Evolutionary conservation across 2,113 vertebrate genomes (phyloP).

Genomic region (Python bivittatus): DNA sequence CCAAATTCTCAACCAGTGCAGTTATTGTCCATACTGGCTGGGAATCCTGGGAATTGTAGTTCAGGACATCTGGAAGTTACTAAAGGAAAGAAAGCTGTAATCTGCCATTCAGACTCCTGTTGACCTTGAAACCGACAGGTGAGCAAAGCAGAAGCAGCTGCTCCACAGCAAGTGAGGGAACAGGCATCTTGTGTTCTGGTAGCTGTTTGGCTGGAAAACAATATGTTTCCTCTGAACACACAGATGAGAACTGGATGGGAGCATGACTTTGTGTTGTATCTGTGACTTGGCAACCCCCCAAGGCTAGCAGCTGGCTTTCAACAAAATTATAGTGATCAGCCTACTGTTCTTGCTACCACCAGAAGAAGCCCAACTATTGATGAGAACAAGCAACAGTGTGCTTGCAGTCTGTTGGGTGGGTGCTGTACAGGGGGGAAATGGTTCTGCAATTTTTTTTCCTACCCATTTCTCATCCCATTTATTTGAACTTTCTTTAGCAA

Average conservation of each 20-base stretch:
- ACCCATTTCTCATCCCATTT: not conserved
- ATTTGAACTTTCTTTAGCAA: not conserved
- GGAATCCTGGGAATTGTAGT: not conserved
- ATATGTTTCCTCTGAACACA: conserved; percentile 12
- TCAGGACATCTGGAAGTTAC: not conserved
- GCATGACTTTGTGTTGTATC: not conserved
- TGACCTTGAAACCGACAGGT: not conserved
- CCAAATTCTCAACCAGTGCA: not conserved
- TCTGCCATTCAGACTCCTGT: not conserved
- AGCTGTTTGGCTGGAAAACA: not conserved
- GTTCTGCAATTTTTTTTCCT: not conserved
- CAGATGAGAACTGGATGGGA: conserved; percentile 4
- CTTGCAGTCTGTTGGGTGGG: not conserved
- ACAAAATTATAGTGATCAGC: not conserved
- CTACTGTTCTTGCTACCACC: not conserved
- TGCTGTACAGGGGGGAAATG: not conserved
- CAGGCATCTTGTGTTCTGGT: not conserved
- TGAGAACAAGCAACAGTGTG: not conserved
- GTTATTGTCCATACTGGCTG: not conserved
- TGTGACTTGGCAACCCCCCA: conserved; percentile 3
- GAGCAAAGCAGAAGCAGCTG: conserved; percentile 8
- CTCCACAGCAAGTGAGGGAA: not conserved
- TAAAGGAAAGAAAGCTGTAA: not conserved
- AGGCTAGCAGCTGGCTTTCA: not conserved
- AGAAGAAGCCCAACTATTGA: not conserved